Evolutionary conservation across 2,888 invertebrate species (phyloP), one percentile per base, ranked within the genome.

Genomic region (Spilosoma lubricipeda): DNA sequence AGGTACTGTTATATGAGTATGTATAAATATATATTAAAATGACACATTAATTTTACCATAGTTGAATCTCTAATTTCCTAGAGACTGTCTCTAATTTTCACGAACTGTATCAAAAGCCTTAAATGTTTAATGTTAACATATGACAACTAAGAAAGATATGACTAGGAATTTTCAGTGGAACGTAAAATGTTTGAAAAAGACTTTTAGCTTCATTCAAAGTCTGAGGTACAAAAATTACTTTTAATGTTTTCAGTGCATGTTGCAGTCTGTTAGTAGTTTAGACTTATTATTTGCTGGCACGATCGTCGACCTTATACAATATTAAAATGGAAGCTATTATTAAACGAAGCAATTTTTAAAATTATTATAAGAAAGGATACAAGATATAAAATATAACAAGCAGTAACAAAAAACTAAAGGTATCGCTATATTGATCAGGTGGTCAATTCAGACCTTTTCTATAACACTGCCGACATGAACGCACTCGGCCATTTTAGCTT

Each of bases 341-440:
- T n/a, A n/a, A n/a, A 52, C 8, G 20, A 9, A 5, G 9, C 23
- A n/a, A 52, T 3, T 20, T 3, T 56, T 56, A 11, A n/a, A n/a
- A n/a, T 11, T n/a, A n/a, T 56, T 56, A n/a, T 23, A 8, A 52
- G 4, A 56, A n/a, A 9, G 56, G n/a, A n/a, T 56, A 56, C 56
- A 2, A 5, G 7, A 8, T 52, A 48, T 45, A 39, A n/a, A n/a
- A 2, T 3, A 52, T n/a, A 9, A 9, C 0, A 52, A 52, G 7
- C 20, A 56, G 2, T 3, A n/a, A 13, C 3, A 27, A 3, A 9
- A n/a, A 56, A 0, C 1, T 0, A 13, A n/a, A n/a, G n/a, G 11
- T n/a, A 11, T 56, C 23, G 8, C 9, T 2, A 23, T 23, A 23
- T 8, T 23, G 23, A 52, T 23, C 48, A 23, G 23, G 23, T 52